These are phyloP conservation scores for Helicoverpa armigera DNA, from an alignment of 1,140 invertebrate species.

Conservation along the genomic window DNA sequence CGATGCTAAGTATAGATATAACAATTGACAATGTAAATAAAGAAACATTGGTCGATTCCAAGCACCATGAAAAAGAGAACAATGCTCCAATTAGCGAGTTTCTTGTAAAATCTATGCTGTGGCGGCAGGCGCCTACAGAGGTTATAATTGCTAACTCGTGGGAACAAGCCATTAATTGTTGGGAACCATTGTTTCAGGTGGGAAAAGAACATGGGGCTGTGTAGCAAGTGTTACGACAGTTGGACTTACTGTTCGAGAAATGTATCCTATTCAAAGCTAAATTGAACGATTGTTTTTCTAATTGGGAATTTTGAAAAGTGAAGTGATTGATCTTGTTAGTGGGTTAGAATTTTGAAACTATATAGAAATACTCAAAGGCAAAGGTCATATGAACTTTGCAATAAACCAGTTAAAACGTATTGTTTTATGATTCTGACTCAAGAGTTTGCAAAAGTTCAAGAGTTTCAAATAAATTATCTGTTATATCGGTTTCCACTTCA, in stretches of 20 bases:
- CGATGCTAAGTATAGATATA: too few species aligned
- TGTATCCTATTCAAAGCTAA: slow-evolving; percentile 13
- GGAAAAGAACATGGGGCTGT: slow-evolving; percentile 42
- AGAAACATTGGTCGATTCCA: slow-evolving; percentile 19
- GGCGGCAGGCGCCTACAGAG: slow-evolving; percentile 61
- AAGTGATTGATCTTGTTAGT: slow-evolving; percentile 32
- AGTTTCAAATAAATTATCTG: not conserved
- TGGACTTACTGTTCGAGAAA: slow-evolving; percentile 37
- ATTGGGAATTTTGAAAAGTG: slow-evolving; percentile 9
- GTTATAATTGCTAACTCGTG: slow-evolving; percentile 76
- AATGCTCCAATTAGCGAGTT: slow-evolving; percentile 69
- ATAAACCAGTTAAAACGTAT: not conserved
- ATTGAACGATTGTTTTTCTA: not conserved
- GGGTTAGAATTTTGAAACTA: not conserved
- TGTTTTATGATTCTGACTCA: not conserved
- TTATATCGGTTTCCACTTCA: slow-evolving; percentile 4
- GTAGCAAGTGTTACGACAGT: slow-evolving; percentile 47
- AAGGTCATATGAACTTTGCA: too few species aligned
- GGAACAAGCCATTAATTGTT: slow-evolving; percentile 74
- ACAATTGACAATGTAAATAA: slow-evolving; percentile 34
- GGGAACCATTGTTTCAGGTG: slow-evolving; percentile 58
- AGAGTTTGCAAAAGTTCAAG: too few species aligned
- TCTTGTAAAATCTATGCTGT: slow-evolving; percentile 62
- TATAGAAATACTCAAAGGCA: too few species aligned
- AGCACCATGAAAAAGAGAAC: slow-evolving; percentile 47